These are phyloP conservation scores for Labroides dimidiatus DNA, from an alignment of 2,797 vertebrate genomes.

Conservation along the genomic window DNA sequence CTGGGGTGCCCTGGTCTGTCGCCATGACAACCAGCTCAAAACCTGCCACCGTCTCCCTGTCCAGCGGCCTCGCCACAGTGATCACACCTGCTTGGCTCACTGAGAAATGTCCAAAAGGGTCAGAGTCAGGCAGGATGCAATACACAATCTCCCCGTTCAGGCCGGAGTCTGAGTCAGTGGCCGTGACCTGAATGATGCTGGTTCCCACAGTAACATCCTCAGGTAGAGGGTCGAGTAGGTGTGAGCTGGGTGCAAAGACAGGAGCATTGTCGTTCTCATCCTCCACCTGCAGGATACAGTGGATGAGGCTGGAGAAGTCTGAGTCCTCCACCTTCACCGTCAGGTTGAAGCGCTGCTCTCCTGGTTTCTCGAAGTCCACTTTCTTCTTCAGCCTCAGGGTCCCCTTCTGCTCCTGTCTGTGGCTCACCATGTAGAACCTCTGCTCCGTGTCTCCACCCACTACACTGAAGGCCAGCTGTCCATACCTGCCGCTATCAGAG, in stretches of 20 bases:
- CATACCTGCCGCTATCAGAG: constrained; percentile 83
- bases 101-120: constrained; percentile 84
- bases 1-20: constrained; percentile 86
- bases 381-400: constrained; percentile 85
- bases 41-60: constrained; percentile 82
- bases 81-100: constrained; percentile 83
- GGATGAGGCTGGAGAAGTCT: constrained; percentile 86
- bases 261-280: constrained; percentile 91
- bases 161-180: constrained; percentile 87
- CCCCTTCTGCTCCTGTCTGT: constrained; percentile 82
- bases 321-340: constrained; percentile 89
- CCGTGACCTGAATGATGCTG: constrained; percentile 82
- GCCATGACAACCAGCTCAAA: constrained; percentile 88
- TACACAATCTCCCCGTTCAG: constrained; percentile 86
- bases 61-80: constrained; percentile 81
- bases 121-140: constrained; percentile 83
- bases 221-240: constrained; percentile 79
- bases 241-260: constrained; percentile 81
- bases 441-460: constrained; percentile 87
- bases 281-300: constrained; percentile 87
- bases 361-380: constrained; percentile 89
- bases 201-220: constrained; percentile 86
- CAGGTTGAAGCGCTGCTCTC: constrained; percentile 88
- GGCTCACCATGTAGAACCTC: constrained; percentile 88
- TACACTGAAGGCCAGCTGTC: constrained; percentile 87